Evolutionary conservation across 2,113 vertebrate species (phyloP).

Genomic region (Tretioscincus oriximinensis): DNA sequence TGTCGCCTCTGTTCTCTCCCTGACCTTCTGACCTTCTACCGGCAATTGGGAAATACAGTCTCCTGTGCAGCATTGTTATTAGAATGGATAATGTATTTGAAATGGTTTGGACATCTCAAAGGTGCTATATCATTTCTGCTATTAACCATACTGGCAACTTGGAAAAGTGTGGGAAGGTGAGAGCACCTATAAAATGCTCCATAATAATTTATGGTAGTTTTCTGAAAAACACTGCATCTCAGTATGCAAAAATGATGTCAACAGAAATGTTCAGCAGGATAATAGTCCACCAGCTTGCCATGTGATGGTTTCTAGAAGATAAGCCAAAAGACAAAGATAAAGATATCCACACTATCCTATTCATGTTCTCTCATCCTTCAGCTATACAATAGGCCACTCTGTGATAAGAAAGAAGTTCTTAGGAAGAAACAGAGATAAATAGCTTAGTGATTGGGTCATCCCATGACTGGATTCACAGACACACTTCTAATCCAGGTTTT

Average conservation of each 20-base stretch:
- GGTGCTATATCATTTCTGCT: neutral
- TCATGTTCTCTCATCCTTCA: neutral
- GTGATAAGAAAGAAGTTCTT: neutral
- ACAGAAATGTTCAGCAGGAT: neutral
- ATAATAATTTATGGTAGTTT: neutral
- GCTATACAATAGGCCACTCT: neutral
- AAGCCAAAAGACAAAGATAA: neutral
- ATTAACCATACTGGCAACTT: neutral
- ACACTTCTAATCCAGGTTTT: neutral
- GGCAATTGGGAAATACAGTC: neutral
- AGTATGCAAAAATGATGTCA: neutral
- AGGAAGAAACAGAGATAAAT: slow-evolving; percentile 4
- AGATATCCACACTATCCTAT: neutral
- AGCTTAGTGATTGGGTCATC: neutral
- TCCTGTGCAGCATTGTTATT: neutral
- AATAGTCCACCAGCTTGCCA: neutral
- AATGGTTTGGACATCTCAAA: neutral
- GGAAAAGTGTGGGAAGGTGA: too few species aligned
- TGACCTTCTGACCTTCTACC: too few species aligned
- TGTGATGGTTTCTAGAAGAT: neutral
- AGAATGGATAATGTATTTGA: neutral
- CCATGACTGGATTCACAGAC: neutral
- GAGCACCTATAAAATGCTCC: neutral
- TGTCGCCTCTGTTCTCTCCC: neutral
- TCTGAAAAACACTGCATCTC: neutral